phyloP scores from a whole-genome alignment of 2,797 vertebrate genomes.

The Corythornis leucogaster region DNA sequence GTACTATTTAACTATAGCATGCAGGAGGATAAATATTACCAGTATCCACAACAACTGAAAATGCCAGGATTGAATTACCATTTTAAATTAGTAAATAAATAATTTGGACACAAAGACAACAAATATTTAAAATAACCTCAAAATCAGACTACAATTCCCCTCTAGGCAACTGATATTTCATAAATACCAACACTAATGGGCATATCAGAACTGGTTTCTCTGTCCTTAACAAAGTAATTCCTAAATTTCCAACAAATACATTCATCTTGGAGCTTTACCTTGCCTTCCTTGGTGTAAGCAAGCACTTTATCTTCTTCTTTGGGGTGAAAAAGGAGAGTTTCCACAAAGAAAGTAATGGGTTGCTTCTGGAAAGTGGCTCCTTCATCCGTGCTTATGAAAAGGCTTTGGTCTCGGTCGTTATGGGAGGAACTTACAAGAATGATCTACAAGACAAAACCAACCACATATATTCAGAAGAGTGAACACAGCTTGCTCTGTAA shows the following conservation, averaged over 20 bases:
- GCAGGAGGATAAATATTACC: conserved; percentile 5
- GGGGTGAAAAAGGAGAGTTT: conserved; percentile 92
- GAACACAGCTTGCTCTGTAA: not conserved
- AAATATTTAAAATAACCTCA: not conserved
- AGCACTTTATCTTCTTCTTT: conserved; percentile 94
- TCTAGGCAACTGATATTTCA: not conserved
- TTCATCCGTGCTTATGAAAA: conserved; percentile 94
- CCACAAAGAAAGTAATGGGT: conserved; percentile 86
- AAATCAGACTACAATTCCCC: not conserved
- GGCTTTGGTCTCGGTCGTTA: conserved; percentile 90
- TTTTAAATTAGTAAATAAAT: not conserved
- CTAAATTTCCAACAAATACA: not conserved
- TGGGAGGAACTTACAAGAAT: conserved; percentile 93
- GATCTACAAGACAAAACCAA: conserved; percentile 81
- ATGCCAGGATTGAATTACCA: not conserved
- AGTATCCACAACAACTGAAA: not conserved
- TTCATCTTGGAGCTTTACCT: conserved; percentile 77
- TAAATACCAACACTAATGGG: not conserved
- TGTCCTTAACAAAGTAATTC: not conserved
- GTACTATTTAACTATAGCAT: not conserved
- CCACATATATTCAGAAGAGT: not conserved
- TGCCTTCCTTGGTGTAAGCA: conserved; percentile 89
- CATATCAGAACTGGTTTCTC: not conserved
- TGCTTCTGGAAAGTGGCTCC: conserved; percentile 93
- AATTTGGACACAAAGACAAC: not conserved